These are phyloP conservation scores for Heliocidaris tuberculata DNA, from an alignment of 35 echinoderm and acorn worm species.

Conservation along the genomic window DNA sequence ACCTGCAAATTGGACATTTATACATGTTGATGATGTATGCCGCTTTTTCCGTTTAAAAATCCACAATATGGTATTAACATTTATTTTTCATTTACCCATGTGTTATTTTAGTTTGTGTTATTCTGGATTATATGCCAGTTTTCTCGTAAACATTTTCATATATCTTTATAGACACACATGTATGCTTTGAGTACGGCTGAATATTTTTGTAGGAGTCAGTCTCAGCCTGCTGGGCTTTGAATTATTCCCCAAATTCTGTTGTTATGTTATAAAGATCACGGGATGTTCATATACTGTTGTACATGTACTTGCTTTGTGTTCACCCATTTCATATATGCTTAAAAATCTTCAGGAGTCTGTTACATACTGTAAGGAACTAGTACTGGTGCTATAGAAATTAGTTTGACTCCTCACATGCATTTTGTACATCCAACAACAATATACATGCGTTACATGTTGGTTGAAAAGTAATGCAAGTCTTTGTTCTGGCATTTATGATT, in stretches of 20 bases:
- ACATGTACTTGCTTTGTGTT: neutral
- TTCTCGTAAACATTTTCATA: neutral
- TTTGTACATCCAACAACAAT: too few species aligned
- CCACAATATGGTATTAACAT: neutral
- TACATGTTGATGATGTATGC: neutral
- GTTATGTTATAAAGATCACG: neutral
- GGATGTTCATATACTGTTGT: neutral
- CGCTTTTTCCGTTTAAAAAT: neutral
- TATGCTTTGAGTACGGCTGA: neutral
- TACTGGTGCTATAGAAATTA: neutral
- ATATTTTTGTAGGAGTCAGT: neutral
- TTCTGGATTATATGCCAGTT: neutral
- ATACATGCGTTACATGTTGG: too few species aligned
- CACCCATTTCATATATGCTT: neutral
- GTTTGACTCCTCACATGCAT: neutral
- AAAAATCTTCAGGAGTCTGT: neutral
- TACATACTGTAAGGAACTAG: neutral
- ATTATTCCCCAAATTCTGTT: neutral
- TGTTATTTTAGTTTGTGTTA: neutral
- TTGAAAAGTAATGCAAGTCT: neutral
- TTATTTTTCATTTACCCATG: neutral
- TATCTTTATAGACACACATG: neutral
- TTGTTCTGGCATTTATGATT: neutral
- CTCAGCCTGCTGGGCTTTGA: neutral
- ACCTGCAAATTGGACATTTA: neutral